phyloP scores from a whole-genome alignment of 1,140 invertebrate genomes.

The Ganaspis sp. region DNA sequence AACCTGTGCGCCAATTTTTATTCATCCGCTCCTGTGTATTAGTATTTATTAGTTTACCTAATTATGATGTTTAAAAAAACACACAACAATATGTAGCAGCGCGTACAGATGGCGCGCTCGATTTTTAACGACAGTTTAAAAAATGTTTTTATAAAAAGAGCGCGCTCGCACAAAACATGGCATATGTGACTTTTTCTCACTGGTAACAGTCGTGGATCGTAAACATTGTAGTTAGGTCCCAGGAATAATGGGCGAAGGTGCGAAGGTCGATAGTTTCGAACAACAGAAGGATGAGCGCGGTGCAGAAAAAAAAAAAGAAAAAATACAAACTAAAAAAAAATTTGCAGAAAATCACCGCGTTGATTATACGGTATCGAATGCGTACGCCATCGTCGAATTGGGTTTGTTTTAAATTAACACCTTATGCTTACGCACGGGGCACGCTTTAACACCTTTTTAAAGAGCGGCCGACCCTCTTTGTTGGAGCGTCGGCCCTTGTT shows the following conservation, averaged over 20 bases:
- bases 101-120: too few species aligned
- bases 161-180: too few species aligned
- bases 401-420: constrained; percentile 72
- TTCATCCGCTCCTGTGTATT: too few species aligned
- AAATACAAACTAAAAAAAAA: neutral
- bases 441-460: constrained; percentile 71
- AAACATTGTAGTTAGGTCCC: neutral
- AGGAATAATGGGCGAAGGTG: neutral
- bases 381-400: constrained; percentile 45
- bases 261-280: neutral
- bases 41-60: too few species aligned
- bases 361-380: constrained; percentile 61
- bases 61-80: too few species aligned
- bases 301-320: neutral
- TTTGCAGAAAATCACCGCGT: constrained; percentile 53
- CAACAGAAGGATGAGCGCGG: neutral
- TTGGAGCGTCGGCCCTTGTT: constrained; percentile 43
- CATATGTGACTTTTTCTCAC: neutral
- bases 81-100: too few species aligned
- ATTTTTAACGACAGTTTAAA: too few species aligned
- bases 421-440: constrained; percentile 59
- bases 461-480: constrained; percentile 43
- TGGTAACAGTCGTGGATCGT: neutral
- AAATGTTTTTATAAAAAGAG: too few species aligned
- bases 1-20: too few species aligned